Conservation (phyloP, 2,888 invertebrate species). For the Eupithecia pulchellata region DNA sequence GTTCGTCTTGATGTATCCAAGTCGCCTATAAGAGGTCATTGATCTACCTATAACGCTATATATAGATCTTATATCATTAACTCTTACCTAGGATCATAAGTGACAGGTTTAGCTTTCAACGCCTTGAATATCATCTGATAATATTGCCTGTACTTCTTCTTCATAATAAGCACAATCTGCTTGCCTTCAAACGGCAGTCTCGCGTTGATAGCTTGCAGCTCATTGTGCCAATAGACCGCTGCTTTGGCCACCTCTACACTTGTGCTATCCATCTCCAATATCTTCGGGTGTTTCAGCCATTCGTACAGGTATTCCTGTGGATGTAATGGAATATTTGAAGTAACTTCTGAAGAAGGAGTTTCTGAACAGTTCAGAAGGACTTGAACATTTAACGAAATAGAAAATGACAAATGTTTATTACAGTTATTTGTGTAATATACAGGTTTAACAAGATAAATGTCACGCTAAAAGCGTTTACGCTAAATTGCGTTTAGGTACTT, state of each 20-base stretch:
- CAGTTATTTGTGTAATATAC: too few relatives aligned
- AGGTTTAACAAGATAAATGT: too few relatives aligned
- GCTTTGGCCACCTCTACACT: conserved; percentile 78
- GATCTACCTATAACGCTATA: too few relatives aligned
- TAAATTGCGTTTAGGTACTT: too few relatives aligned
- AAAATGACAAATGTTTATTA: too few relatives aligned
- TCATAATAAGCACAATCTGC: conserved; percentile 80
- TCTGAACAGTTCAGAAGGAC: too few relatives aligned
- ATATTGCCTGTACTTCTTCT: conserved; percentile 79
- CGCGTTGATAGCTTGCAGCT: conserved; percentile 63
- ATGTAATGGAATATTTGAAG: background rate
- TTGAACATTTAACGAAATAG: too few relatives aligned
- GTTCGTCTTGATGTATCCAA: too few relatives aligned
- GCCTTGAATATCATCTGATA: conserved; percentile 82
- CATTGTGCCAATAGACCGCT: conserved; percentile 76
- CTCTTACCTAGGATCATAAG: conserved; percentile 77
- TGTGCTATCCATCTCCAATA: conserved; percentile 75
- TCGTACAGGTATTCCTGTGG: conserved; percentile 77
- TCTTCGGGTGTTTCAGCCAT: conserved; percentile 79
- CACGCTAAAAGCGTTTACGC: too few relatives aligned
- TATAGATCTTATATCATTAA: too few relatives aligned
- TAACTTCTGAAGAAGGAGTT: too few relatives aligned
- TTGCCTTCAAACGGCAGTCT: conserved; percentile 79
- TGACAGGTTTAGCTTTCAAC: conserved; percentile 76
- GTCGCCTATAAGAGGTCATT: too few relatives aligned